These are phyloP conservation scores for Saccopteryx bilineata DNA, from an alignment of 2,113 vertebrate genomes.

Conservation along the genomic window DNA sequence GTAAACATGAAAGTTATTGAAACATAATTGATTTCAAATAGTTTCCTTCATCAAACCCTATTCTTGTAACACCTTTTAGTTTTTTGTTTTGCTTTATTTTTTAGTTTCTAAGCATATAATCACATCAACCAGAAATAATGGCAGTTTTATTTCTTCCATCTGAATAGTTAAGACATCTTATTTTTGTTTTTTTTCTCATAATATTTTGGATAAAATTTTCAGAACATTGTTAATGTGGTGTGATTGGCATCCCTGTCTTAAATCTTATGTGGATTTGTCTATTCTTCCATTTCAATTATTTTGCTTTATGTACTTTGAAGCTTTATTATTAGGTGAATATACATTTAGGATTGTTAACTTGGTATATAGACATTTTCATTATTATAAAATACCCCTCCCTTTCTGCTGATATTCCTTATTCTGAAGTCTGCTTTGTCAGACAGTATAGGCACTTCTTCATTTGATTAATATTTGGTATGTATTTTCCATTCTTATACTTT, in stretches of 20 bases:
- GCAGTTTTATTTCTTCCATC: background rate
- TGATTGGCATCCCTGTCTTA: background rate
- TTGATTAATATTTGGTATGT: background rate
- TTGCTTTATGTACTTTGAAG: slow-evolving; percentile 19
- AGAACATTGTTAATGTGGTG: background rate
- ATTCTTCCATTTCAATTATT: background rate
- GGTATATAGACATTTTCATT: background rate
- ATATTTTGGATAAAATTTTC: slow-evolving; percentile 21
- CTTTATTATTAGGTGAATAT: background rate
- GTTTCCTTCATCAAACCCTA: background rate
- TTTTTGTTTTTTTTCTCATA: background rate
- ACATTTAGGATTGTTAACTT: background rate
- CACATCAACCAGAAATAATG: background rate
- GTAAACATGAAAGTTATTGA: background rate
- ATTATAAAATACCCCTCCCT: background rate
- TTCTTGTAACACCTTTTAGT: background rate
- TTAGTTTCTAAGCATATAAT: slow-evolving; percentile 26
- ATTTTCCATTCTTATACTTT: background rate
- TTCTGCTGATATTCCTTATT: background rate
- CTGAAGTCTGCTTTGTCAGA: background rate
- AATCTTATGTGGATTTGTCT: background rate
- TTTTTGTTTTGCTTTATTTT: slow-evolving; percentile 1
- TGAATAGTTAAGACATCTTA: background rate
- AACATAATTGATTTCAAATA: slow-evolving; percentile 25
- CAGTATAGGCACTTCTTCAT: background rate